A percentile compares a stretch with the other conserved stretches of the same genome.
Evolutionary conservation across 2,797 vertebrate genomes (phyloP).

Genomic region (Babyrousa celebensis): DNA sequence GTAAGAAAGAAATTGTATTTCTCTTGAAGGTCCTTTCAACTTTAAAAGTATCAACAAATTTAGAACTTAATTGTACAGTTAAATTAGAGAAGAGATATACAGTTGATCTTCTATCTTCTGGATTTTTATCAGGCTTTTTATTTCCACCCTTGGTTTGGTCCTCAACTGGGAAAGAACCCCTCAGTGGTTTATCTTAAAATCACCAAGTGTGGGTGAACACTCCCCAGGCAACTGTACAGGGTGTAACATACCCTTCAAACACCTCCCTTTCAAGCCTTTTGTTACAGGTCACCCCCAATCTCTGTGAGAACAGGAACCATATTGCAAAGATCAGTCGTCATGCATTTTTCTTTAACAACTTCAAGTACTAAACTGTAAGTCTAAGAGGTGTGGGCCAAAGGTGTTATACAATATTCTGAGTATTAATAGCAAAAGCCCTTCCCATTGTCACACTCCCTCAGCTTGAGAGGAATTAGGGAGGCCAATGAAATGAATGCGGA

Average conservation of each 20-base stretch:
- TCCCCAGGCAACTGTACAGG: slow-evolving; percentile 19
- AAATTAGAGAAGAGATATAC: neutral
- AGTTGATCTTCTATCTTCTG: slow-evolving; percentile 3
- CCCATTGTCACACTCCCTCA: neutral
- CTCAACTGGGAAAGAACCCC: neutral
- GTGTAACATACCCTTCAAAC: neutral
- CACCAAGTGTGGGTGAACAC: neutral
- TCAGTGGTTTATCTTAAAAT: neutral
- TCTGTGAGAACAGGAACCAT: slow-evolving; percentile 77
- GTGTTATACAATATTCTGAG: slow-evolving; percentile 55
- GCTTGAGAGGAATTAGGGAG: slow-evolving; percentile 46
- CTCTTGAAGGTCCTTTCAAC: slow-evolving; percentile 4
- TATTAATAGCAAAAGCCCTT: slow-evolving; percentile 25
- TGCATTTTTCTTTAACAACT: slow-evolving; percentile 79
- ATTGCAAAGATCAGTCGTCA: slow-evolving; percentile 74
- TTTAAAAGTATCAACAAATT: neutral
- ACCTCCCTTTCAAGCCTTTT: slow-evolving; percentile 47
- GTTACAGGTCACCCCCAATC: slow-evolving; percentile 59
- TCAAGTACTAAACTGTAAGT: slow-evolving; percentile 54
- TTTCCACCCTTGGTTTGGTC: neutral
- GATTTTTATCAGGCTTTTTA: neutral
- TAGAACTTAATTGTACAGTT: neutral
- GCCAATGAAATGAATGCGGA: neutral
- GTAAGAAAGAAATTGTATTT: neutral
- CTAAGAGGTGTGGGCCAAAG: slow-evolving; percentile 69